phyloP scores from a whole-genome alignment of 2,888 invertebrate genomes.

The Tachystola acroxantha region DNA sequence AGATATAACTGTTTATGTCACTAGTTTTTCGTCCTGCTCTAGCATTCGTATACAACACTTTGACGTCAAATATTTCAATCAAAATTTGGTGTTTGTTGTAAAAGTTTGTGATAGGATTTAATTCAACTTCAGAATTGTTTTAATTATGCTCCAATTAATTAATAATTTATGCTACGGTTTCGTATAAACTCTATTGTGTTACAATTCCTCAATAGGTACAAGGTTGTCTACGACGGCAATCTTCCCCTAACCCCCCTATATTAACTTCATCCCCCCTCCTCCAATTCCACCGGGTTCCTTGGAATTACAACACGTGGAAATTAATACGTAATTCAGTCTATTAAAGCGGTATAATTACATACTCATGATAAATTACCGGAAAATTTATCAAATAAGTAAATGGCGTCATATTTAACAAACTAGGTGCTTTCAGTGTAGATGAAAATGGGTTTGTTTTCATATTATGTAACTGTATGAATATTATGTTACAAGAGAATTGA shows the following conservation, averaged over 20 bases:
- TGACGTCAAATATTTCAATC: neutral
- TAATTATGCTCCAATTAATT: neutral
- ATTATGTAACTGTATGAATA: no score
- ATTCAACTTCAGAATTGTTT: neutral
- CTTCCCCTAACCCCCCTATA: neutral
- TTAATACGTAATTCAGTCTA: neutral
- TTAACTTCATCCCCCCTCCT: neutral
- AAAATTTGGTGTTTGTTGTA: neutral
- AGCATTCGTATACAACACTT: no score
- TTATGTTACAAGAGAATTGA: no score
- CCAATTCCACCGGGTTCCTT: no score
- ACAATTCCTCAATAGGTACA: conserved; percentile 3
- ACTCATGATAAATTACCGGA: neutral
- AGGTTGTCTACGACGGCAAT: conserved; percentile 2
- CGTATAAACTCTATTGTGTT: neutral
- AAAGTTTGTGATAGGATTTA: neutral
- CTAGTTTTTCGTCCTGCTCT: no score
- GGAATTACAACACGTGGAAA: neutral
- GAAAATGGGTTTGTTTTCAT: no score
- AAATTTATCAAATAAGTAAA: no score
- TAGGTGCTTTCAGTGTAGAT: no score
- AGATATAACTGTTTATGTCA: no score
- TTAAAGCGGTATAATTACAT: neutral
- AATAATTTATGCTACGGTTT: neutral
- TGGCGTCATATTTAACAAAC: no score